Evolutionary conservation across 1,140 invertebrate species (phyloP).

Genomic region (Papilio helenus): DNA sequence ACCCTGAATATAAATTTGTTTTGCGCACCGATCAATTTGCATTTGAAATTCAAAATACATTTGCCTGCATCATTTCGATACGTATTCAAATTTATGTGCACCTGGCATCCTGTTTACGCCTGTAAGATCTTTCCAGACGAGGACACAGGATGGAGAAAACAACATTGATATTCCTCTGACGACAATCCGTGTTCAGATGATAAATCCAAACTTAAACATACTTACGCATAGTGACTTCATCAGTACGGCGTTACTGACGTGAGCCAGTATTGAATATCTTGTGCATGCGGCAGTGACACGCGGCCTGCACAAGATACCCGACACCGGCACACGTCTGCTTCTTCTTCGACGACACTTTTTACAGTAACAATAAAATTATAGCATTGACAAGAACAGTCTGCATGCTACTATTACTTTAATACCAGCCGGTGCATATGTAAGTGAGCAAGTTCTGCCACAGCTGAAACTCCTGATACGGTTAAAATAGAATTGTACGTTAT

Average conservation of each 20-base stretch:
- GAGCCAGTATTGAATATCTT: neutral
- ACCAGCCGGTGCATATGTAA: too few relatives aligned
- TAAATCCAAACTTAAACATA: neutral
- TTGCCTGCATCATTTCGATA: neutral
- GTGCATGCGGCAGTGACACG: neutral
- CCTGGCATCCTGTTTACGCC: neutral
- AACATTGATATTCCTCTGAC: neutral
- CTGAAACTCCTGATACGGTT: too few relatives aligned
- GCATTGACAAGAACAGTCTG: too few relatives aligned
- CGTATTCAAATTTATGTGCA: neutral
- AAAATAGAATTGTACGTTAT: too few relatives aligned
- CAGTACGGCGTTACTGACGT: neutral
- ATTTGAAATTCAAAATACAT: slow-evolving; percentile 23
- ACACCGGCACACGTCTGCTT: neutral
- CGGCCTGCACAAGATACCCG: neutral
- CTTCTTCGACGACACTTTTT: neutral
- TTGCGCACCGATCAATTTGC: neutral
- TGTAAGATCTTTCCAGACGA: neutral
- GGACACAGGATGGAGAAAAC: neutral
- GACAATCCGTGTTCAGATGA: neutral
- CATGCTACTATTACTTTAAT: too few relatives aligned
- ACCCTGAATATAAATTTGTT: neutral
- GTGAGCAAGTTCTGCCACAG: too few relatives aligned
- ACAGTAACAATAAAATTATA: too few relatives aligned
- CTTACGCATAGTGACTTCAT: neutral